Percentiles rank a stretch among this genome's conserved stretches.
These are phyloP conservation scores for Lagenorhynchus albirostris DNA, from an alignment of 2,113 vertebrate species.

Conservation along the genomic window DNA sequence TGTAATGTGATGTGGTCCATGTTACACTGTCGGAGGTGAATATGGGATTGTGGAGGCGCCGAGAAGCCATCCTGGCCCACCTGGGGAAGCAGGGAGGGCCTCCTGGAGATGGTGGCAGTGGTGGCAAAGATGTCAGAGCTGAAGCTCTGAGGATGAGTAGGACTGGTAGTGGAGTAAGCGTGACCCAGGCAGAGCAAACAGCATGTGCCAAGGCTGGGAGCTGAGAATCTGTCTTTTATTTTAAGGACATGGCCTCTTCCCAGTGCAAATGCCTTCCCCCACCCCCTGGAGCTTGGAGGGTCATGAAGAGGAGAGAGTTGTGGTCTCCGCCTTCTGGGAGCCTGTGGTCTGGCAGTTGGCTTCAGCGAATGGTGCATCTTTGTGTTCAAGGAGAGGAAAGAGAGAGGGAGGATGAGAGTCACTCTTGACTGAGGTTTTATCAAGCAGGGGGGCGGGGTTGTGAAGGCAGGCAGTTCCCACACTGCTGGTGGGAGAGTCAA, in stretches of 20 bases:
- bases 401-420: background rate
- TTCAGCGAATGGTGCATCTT: background rate
- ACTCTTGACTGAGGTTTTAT: background rate
- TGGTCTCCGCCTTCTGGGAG: background rate
- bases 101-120: background rate
- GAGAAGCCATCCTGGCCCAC: background rate
- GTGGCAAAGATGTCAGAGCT: background rate
- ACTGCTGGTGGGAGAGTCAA: background rate
- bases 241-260: background rate
- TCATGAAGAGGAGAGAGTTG: background rate
- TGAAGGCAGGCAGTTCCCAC: background rate
- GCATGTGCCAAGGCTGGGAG: background rate
- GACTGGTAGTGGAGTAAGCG: no score
- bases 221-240: background rate
- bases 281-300: background rate
- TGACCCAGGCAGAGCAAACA: background rate
- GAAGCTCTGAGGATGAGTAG: background rate
- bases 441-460: background rate
- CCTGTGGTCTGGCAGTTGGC: background rate
- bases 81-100: background rate
- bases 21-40: rapidly evolving
- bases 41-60: background rate
- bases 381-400: background rate
- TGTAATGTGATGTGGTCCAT: background rate
- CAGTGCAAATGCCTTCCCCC: no score